Base-by-base conservation (phyloP, 2,888 invertebrate species). In the Gisinianus flammeolus region DNA sequence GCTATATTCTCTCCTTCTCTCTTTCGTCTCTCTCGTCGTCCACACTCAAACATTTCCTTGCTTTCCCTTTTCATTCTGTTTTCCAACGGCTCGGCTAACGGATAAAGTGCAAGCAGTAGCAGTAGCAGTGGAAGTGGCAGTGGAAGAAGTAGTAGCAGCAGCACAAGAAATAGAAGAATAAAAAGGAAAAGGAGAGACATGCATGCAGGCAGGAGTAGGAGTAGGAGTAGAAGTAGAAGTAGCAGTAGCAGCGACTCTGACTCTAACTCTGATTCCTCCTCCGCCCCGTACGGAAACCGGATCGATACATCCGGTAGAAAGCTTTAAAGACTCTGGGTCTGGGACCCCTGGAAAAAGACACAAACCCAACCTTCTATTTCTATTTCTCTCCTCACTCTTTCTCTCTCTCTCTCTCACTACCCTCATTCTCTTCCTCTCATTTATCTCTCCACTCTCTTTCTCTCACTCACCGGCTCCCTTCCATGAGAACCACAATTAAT, bases 41-140 rank as follows among this genome's bases (percentile, higher is more conserved):
- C 30, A 52, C 33, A 70, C 70, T 70, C 70, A 70, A 52, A 54
- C 70, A 70, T 64, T 26, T 64, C 26, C 8, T 67, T 67, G 26
- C 70, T 54, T 64, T 26, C 28, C 26, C 8, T 67, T 67, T 67
- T 79, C 83, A 80, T 83, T 82, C 82, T 83, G 80, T 80, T 83
- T 80, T 81, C 78, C 58, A 71, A 71, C 76, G 81, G 81, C 76
- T 28, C 79, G 64, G 64, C 78, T 62, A 71, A 71, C 76, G 81
- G 81, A 78, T 28, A 80, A 74, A 73, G 64, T 66, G 64, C 35
- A 64, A 64, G 62, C 64, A 44, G 19, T 2, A 6, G 8, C 2
- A 44, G 19, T 2, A 44, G 19, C 2, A 44, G 44, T n/a, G 44
- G 6, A 35, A 35, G 35, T 5, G 6, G 12, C 6, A 35, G 35